These are phyloP conservation scores for Malurus cyaneus DNA, from an alignment of 2,113 vertebrate genomes.

Conservation along the genomic window DNA sequence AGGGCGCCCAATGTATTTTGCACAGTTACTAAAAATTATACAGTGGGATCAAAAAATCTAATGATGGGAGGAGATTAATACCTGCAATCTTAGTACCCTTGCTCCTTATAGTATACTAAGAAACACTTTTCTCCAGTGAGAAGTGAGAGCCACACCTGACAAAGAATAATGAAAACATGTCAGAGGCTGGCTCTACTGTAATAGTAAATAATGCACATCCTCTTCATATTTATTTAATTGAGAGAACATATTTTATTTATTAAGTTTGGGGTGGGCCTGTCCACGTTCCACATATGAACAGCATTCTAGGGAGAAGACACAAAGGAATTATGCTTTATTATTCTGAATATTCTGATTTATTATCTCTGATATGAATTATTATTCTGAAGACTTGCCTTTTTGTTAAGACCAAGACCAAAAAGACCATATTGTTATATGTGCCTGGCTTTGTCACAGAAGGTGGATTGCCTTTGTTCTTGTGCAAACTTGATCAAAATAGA, in stretches of 20 bases:
- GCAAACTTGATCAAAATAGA: constrained; percentile 6
- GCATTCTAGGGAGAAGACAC: not conserved
- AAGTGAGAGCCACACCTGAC: not conserved
- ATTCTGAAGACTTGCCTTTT: not conserved
- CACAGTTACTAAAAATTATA: not conserved
- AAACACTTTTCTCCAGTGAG: not conserved
- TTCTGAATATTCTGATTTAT: too few relatives aligned
- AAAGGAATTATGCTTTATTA: not conserved
- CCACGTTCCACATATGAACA: not conserved
- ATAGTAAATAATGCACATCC: constrained; percentile 47
- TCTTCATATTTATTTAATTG: constrained; percentile 57
- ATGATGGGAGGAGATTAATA: not conserved
- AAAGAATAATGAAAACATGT: not conserved
- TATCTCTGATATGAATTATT: not conserved
- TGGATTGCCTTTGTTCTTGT: not conserved
- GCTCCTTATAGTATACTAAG: not conserved
- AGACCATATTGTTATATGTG: not conserved
- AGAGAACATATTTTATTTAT: constrained; percentile 56
- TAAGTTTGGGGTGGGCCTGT: not conserved
- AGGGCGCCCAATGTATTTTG: not conserved
- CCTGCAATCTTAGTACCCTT: not conserved
- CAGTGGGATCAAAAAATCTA: not conserved
- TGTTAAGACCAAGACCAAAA: not conserved
- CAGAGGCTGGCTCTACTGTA: not conserved
- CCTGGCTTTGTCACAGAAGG: not conserved